These are phyloP conservation scores for Momotus momota DNA, from an alignment of 2,797 vertebrate species.

Conservation along the genomic window DNA sequence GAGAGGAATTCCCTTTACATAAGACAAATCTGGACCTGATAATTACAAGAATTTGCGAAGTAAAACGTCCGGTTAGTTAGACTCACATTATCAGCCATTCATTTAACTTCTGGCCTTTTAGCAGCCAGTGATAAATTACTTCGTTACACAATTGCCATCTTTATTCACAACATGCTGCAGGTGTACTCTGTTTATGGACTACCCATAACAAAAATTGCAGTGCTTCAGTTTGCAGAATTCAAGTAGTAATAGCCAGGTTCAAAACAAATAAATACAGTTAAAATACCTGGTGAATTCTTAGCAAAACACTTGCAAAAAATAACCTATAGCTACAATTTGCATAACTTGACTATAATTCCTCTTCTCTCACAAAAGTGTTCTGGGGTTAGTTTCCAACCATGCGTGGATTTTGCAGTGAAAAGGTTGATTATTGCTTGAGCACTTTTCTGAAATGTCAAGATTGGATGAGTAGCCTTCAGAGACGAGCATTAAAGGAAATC, in stretches of 20 bases:
- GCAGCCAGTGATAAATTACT: neutral
- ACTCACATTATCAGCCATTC: neutral
- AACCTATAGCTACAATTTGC: neutral
- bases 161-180: neutral
- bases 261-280: neutral
- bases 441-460: neutral
- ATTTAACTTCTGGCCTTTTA: neutral
- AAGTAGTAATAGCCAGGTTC: neutral
- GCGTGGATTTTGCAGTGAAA: neutral
- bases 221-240: neutral
- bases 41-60: neutral
- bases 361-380: neutral
- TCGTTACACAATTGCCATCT: neutral
- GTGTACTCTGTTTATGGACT: neutral
- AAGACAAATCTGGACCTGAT: neutral
- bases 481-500: neutral
- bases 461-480: neutral
- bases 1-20: neutral
- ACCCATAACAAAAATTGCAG: neutral
- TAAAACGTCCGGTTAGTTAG: neutral
- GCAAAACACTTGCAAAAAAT: neutral
- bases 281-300: neutral
- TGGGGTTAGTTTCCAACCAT: neutral
- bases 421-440: neutral
- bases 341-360: neutral